Evolutionary conservation across 2,797 vertebrate genomes (phyloP), one percentile per base, ranked within the genome.

Genomic region (Hyperoplus lanceolatus): DNA sequence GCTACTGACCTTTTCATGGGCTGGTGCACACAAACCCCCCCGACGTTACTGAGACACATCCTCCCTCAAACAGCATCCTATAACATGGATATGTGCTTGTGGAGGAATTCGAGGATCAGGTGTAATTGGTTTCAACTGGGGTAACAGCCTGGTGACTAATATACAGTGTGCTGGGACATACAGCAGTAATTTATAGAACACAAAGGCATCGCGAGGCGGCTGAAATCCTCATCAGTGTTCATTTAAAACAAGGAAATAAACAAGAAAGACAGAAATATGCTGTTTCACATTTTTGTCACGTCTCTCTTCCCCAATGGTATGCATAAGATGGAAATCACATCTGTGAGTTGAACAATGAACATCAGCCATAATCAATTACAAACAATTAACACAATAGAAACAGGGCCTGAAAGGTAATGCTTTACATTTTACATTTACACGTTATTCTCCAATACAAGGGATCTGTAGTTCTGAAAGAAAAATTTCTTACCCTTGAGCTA

Each of bases 281-380:
- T 53, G 16, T 48, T 89, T 80, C 13, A 57, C 38, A 89, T 77
- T 82, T 73, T 69, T 63, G 73, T 89, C 92, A 91, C 76, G 59
- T 82, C 62, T 65, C 64, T 79, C 57, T 68, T 58, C 45, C 29
- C 66, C 90, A 87, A 91, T 89, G 88, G 87, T 92, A 86, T 93
- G 86, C 83, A 87, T 79, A 87, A 80, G 77, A 93, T 91, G 79
- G 82, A 90, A 92, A 90, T 91, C 84, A 86, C 79, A 87, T 92
- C 81, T 85, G 68, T 75, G 79, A 82, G 78, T 70, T 77, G 84
- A 93, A 94, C 81, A 92, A 89, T 87, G 74, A 81, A 86, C 87
- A 91, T 93, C 90, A 90, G 84, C 94, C 91, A 90, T 83, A 86
- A 93, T 94, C 91, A 90, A 89, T 94, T 91, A 84, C 91, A 89